Percentiles rank a stretch among this genome's conserved stretches.
Evolutionary conservation across 2,113 vertebrate species (phyloP).

Genomic region (Romanogobio albipinnatus): DNA sequence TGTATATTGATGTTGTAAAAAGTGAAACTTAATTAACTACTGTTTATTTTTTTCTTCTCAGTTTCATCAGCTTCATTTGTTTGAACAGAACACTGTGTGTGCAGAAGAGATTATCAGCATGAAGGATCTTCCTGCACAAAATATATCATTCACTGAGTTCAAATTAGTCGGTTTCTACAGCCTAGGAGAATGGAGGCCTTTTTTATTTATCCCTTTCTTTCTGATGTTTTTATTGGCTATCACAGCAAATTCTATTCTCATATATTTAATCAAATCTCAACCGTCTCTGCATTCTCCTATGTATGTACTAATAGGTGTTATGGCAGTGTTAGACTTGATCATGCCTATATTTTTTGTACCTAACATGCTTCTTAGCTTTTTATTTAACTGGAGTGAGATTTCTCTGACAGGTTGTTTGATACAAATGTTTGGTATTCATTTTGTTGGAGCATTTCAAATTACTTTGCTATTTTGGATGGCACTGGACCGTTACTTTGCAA

Average conservation of each 20-base stretch:
- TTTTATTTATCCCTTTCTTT: conserved; percentile 53
- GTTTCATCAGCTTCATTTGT: neutral
- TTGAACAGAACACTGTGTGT: neutral
- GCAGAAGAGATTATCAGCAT: neutral
- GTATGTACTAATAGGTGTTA: conserved; percentile 63
- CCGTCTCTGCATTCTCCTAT: conserved; percentile 60
- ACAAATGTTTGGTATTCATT: conserved; percentile 56
- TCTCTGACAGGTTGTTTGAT: conserved; percentile 50
- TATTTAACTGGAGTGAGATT: conserved; percentile 50
- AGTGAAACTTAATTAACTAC: no score
- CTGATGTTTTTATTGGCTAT: conserved; percentile 54
- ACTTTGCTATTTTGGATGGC: conserved; percentile 70
- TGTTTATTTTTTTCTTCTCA: no score
- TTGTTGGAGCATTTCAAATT: conserved; percentile 58
- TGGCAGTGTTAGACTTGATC: conserved; percentile 52
- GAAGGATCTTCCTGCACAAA: conserved; percentile 1
- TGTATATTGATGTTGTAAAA: no score
- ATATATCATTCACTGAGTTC: conserved; percentile 49
- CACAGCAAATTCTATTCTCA: neutral
- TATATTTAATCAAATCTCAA: neutral
- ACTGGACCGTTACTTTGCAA: conserved; percentile 61
- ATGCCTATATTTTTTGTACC: conserved; percentile 52
- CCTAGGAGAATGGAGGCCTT: conserved; percentile 40
- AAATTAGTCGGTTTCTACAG: conserved; percentile 44
- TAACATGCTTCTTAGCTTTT: conserved; percentile 52